phyloP scores from a whole-genome alignment of 2,888 invertebrate genomes.

The Epistrophe grossulariae region DNA sequence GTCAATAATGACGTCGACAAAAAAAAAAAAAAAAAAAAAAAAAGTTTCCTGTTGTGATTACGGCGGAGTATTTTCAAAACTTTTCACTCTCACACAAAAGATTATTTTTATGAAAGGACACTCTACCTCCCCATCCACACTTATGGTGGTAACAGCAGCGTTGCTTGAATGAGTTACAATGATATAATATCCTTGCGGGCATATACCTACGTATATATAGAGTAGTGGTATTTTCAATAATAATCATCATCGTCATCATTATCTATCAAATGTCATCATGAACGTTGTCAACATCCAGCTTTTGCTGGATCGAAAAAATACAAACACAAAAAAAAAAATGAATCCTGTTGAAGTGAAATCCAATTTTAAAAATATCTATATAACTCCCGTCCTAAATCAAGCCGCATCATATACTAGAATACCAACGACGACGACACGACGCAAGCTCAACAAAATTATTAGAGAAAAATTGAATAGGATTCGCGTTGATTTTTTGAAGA shows the following conservation, averaged over 20 bases:
- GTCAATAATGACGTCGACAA: slow-evolving; percentile 30
- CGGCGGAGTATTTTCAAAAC: slow-evolving; percentile 11
- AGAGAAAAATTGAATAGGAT: slow-evolving; percentile 63
- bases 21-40: neutral
- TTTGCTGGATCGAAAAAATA: slow-evolving; percentile 20
- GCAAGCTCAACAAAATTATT: slow-evolving; percentile 44
- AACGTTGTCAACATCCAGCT: slow-evolving; percentile 53
- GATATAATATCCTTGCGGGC: slow-evolving; percentile 11
- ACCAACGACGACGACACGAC: neutral
- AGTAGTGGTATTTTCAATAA: slow-evolving; percentile 20
- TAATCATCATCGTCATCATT: slow-evolving; percentile 57
- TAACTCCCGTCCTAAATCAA: slow-evolving; percentile 9
- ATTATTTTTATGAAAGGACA: slow-evolving; percentile 23
- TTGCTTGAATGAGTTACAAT: slow-evolving; percentile 8
- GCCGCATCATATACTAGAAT: neutral
- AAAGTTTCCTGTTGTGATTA: slow-evolving; percentile 13
- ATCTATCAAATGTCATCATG: slow-evolving; percentile 53
- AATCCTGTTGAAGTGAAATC: slow-evolving; percentile 70
- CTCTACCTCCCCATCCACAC: neutral
- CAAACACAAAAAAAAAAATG: neutral
- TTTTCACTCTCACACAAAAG: slow-evolving; percentile 38
- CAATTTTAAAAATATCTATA: slow-evolving; percentile 53
- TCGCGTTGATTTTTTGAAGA: slow-evolving; percentile 69
- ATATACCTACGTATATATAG: neutral
- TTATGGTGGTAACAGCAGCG: neutral